Evolutionary conservation across 2,797 vertebrate species (phyloP), one percentile per base, ranked within the genome.

Genomic region (Paratrypauchen microcephalus): DNA sequence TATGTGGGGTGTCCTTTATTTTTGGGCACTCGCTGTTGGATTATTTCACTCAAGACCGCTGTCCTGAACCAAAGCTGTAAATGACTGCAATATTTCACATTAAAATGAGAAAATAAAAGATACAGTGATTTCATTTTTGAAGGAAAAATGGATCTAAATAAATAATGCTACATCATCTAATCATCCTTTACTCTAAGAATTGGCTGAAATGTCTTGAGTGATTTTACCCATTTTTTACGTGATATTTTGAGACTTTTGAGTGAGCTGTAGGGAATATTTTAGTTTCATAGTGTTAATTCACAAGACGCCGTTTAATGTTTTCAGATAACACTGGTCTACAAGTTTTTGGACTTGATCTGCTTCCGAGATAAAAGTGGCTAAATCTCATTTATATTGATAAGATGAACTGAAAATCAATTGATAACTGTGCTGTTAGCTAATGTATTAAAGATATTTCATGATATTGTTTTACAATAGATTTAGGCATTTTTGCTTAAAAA

Each of bases 1-100:
- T 83, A 75, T 82, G 73, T 67, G 84, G 86, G 86, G 83, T 83
- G 73, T 78, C 79, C 69, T 82, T 87, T 89, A 61, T 77, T 23
- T 78, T 84, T 15, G 88, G 92, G 91, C 76, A 88, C 87, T 93
- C 87, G 89, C 81, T 84, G 90, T 87, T 64, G 30, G 6, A 6
- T 19, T 16, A 45, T 36, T 74, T 47, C 66, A 74, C 68, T 77
- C 66, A 69, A 83, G 36, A 39, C 63, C 15, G 47, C 5, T 18
- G 21, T 45, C 39, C 39, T 23, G 32, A 39, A 36, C 56, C 13
- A 18, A 21, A 19, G 70, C 64, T 78, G 83, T 83, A 87, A 85
- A 87, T 73, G 15, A 50, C 54, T 11, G 28, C 57, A 39, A 61
- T 32, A 68, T 47, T 79, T 83, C 76, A 79, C 81, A 81, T 78